phyloP scores from a whole-genome alignment of 2,113 vertebrate species.

The Dolichallabes microphthalmus region DNA sequence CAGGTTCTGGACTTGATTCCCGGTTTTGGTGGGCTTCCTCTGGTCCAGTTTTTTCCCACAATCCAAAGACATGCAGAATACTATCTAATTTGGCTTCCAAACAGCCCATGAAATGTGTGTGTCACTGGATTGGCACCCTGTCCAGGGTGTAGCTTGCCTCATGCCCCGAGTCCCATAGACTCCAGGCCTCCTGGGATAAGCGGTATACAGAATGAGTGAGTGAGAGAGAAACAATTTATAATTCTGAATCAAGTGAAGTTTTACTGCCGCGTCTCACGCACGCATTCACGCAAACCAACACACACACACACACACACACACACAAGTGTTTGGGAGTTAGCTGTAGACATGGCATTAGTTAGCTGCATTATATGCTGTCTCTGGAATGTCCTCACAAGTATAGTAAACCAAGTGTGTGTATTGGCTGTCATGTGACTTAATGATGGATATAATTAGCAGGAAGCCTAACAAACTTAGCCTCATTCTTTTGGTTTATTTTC shows the following conservation, averaged over 20 bases:
- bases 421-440: constrained; percentile 45
- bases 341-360: not conserved
- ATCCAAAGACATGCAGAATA: too few relatives aligned
- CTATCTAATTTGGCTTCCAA: too few relatives aligned
- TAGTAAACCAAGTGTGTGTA: not conserved
- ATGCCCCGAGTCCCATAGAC: too few relatives aligned
- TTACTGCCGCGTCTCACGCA: not conserved
- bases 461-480: constrained; percentile 42
- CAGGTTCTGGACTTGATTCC: too few relatives aligned
- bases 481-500: constrained; percentile 41
- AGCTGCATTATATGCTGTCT: not conserved
- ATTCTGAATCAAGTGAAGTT: not conserved
- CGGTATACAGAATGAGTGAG: too few relatives aligned
- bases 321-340: not conserved
- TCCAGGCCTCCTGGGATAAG: too few relatives aligned
- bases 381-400: not conserved
- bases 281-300: not conserved
- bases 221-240: too few relatives aligned
- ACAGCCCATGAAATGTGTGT: too few relatives aligned
- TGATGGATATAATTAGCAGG: constrained; percentile 51
- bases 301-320: not conserved
- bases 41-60: too few relatives aligned
- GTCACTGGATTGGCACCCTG: too few relatives aligned
- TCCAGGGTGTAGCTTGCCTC: too few relatives aligned
- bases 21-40: too few relatives aligned